Percentiles rank a stretch among this genome's conserved stretches.
phyloP scores from a whole-genome alignment of 2,797 vertebrate genomes.

The Yasuhikotakia modesta region DNA sequence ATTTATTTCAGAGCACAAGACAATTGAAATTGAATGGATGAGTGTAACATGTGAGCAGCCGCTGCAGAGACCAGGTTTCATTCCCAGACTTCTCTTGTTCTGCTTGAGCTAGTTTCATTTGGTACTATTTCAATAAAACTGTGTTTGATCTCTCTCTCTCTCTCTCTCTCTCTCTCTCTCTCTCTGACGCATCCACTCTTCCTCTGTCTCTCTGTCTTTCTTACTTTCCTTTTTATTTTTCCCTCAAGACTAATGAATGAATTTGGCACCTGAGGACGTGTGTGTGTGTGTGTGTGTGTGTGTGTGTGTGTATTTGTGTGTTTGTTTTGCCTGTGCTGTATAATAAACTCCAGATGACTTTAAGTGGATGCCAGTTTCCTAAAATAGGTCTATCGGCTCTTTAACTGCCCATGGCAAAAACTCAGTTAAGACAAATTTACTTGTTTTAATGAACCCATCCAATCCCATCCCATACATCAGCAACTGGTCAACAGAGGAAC shows the following conservation, averaged over 20 bases:
- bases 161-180: conserved; percentile 61
- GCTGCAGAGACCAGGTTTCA: conserved; percentile 51
- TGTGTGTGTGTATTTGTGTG: conserved; percentile 48
- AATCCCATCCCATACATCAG: conserved; percentile 35
- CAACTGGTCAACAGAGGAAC: not conserved
- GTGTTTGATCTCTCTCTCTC: conserved; percentile 71
- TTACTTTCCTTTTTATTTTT: conserved; percentile 54
- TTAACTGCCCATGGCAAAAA: conserved; percentile 78
- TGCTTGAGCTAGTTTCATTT: conserved; percentile 79
- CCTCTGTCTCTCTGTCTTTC: conserved; percentile 53
- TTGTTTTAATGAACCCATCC: conserved; percentile 47
- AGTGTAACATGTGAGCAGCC: conserved; percentile 23
- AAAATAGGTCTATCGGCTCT: conserved; percentile 77
- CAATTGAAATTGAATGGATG: conserved; percentile 34
- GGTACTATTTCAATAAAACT: conserved; percentile 67
- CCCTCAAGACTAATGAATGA: not conserved
- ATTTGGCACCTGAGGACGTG: not conserved
- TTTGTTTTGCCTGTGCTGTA: conserved; percentile 49
- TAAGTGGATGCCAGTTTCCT: conserved; percentile 74
- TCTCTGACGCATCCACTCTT: conserved; percentile 62
- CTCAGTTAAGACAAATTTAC: conserved; percentile 79
- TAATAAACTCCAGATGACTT: conserved; percentile 83
- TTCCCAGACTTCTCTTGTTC: conserved; percentile 70
- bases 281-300: conserved; percentile 15
- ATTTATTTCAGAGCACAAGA: conserved; percentile 31